Base-by-base conservation (phyloP, 2,888 invertebrate genomes). In the Agrotis ipsilon region DNA sequence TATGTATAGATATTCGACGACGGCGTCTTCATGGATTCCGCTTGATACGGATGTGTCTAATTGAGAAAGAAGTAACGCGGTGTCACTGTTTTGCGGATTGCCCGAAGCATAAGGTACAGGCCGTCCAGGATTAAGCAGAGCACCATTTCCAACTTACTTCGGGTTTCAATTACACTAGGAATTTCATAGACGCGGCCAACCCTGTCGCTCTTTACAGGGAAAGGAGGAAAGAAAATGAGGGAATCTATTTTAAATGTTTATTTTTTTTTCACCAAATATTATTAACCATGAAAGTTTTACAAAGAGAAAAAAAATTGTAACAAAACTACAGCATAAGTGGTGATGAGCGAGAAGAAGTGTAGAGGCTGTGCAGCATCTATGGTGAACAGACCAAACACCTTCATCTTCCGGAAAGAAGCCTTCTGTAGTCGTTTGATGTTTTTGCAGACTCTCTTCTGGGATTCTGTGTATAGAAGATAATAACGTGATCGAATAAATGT, bases 301-400 rank as follows among this genome's bases (percentile, higher is more conserved):
- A 63, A 21, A n/a, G 16, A 5, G 6, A 68, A 32, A n/a, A 21
- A 68, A 14, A 72, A 72, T 21, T 64, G 73, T 49, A 72, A 49
- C 24, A 72, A 11, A 32, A 72, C 64, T 3, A 64, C 19, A 13
- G 11, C 24, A 6, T 64, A 72, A n/a, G 55, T 49, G 14, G 64
- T 57, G 16, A 72, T 14, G 4, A 72, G 71, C 3, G 24, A 64
- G 21, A 64, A 57, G 21, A 57, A 72, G 18, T 24, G 16, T 11
- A 72, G n/a, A 9, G 64, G 32, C 13, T 72, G 73, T 45, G 32
- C 18, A 0, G 71, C 64, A 21, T 72, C 73, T 21, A 64, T 45
- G 7, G 0, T 14, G 21, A 72, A 64, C n/a, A 72, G 45, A 16
- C 49, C 72, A 45, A n/a, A 72, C 0, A 45, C 19, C 4, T 43